Percentiles rank a stretch among this genome's conserved stretches.
phyloP scores from a whole-genome alignment of 2,113 vertebrate genomes.

The Neopipo cinnamomea region DNA sequence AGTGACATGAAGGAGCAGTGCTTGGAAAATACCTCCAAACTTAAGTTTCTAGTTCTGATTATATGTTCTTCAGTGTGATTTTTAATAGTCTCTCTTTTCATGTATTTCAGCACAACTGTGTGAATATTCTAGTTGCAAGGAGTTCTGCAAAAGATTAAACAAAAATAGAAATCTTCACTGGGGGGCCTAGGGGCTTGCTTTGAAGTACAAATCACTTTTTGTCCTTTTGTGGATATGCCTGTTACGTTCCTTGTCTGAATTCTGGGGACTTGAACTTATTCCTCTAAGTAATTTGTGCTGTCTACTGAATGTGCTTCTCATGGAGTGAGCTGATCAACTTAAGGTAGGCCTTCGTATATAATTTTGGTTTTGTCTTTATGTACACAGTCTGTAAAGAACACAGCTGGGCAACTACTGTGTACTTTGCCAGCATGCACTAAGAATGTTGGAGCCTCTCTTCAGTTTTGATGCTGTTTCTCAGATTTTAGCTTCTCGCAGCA shows the following conservation, averaged over 20 bases:
- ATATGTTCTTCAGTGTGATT: not conserved
- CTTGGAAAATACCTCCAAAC: not conserved
- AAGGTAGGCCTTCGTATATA: not conserved
- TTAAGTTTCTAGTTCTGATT: not conserved
- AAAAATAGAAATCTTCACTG: not conserved
- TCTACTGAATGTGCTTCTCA: conserved; percentile 9
- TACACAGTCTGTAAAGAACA: not conserved
- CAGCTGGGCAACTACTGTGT: not conserved
- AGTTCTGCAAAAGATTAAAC: not conserved
- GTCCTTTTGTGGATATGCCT: not conserved
- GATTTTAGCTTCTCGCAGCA: not conserved
- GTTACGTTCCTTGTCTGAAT: not conserved
- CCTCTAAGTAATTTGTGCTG: not conserved
- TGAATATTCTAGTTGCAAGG: not conserved
- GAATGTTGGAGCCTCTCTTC: not conserved
- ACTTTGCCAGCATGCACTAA: not conserved
- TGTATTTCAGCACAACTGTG: not conserved
- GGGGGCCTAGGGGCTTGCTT: not conserved
- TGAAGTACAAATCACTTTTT: conserved; percentile 12
- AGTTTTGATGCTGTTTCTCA: not conserved
- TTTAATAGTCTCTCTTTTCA: not conserved
- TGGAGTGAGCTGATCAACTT: not conserved
- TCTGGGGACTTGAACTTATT: not conserved
- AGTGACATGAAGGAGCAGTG: not conserved
- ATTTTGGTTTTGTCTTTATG: not conserved